These are phyloP conservation scores for Lepeophtheirus nordmannii DNA, from an alignment of 2,888 invertebrate genomes.

Conservation along the genomic window DNA sequence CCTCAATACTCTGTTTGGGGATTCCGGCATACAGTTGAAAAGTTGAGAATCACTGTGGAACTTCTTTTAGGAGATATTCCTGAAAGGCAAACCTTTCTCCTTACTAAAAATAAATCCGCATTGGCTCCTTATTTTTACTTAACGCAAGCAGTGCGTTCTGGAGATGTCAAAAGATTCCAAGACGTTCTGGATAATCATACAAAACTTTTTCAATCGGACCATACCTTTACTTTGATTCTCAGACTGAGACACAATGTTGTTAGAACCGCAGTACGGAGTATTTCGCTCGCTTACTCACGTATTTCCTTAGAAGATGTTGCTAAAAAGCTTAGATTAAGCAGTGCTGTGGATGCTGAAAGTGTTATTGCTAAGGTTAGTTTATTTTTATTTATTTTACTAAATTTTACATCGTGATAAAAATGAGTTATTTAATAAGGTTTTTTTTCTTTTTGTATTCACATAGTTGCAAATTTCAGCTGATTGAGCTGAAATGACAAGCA, in stretches of 20 bases:
- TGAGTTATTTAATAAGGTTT: background rate
- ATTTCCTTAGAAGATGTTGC: conserved; percentile 92
- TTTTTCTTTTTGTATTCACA: conserved; percentile 1
- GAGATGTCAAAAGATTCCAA: conserved; percentile 52
- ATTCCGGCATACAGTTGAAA: conserved; percentile 90
- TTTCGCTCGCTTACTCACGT: conserved; percentile 86
- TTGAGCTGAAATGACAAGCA: background rate
- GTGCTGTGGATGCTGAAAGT: conserved; percentile 88
- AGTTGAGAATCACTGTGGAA: conserved; percentile 84
- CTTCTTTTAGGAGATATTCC: conserved; percentile 91
- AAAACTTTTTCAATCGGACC: conserved; percentile 52
- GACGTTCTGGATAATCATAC: conserved; percentile 75
- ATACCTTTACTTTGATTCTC: conserved; percentile 87
- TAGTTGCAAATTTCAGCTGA: no score
- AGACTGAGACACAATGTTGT: conserved; percentile 95
- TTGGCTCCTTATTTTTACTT: conserved; percentile 90
- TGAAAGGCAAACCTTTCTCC: conserved; percentile 83
- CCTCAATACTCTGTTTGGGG: conserved; percentile 97
- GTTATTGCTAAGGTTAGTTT: conserved; percentile 68
- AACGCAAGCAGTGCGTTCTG: conserved; percentile 53
- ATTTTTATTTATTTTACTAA: background rate
- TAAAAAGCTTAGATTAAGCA: conserved; percentile 77
- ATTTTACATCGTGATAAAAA: background rate
- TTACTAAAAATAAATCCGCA: conserved; percentile 70
- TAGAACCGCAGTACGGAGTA: conserved; percentile 89